Base-by-base conservation (phyloP, 2,888 invertebrate genomes). In the Lasioglossum villosulum region DNA sequence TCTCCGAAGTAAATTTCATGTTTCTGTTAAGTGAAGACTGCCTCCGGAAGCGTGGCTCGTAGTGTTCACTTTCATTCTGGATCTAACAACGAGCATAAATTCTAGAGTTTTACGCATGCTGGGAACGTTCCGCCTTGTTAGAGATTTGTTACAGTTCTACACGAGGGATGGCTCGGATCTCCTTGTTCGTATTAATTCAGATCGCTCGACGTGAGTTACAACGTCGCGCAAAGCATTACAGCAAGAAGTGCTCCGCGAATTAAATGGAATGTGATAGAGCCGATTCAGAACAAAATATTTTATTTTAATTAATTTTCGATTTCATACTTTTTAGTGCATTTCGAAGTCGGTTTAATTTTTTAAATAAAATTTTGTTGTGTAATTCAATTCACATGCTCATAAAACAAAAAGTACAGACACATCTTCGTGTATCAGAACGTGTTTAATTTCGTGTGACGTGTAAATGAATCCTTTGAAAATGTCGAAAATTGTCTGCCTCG, bases 1-100 rank as follows among this genome's bases (percentile, higher is more conserved):
- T 2, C 63, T n/a, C 14, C 34, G 74, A 74, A 74, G 52, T 56
- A 56, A 74, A 74, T 74, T 74, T 74, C 74, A n/a, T 74, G 74
- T 56, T 56, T 37, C n/a, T 37, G 56, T 74, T 74, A 74, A 74
- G 74, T 56, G 37, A 52, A 27, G 74, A 52, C 37, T 74, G 74
- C 52, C 39, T 37, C n/a, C 37, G 52, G 52, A 56, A 37, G 27
- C 37, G 16, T n/a, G n/a, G 23, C 8, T 56, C 30, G 10, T 19
- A 16, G 74, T 74, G 52, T 52, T 74, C 74, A 56, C 56, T 34
- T 56, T 56, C 37, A 39, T 74, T 74, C 56, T n/a, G n/a, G 34
- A 74, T 56, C 74, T 27, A 52, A 56, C 74, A 37, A 27, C 37
- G 74, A 56, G 74, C 56, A 74, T 56, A 52, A 74, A 74, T 74